Percentiles rank a stretch among this genome's conserved stretches.
phyloP scores from a whole-genome alignment of 2,797 vertebrate species.

The Mus spretus region DNA sequence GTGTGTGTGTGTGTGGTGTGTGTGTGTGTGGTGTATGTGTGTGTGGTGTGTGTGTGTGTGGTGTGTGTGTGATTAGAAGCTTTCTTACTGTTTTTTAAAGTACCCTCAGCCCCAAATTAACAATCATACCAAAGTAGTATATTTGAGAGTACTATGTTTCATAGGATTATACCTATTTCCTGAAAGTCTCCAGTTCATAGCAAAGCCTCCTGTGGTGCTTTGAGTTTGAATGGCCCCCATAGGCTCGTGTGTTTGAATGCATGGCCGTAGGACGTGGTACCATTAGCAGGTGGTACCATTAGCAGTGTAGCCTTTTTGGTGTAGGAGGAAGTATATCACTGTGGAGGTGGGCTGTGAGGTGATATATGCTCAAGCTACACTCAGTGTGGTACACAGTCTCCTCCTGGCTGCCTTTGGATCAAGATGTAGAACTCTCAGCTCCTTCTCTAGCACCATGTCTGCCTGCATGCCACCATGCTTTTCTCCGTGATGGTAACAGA shows the following conservation, averaged over 20 bases:
- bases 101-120: conserved; percentile 19
- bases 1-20: too few relatives aligned
- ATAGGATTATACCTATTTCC: neutral
- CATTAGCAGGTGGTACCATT: too few relatives aligned
- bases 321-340: neutral
- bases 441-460: neutral
- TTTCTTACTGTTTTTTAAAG: neutral
- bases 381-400: neutral
- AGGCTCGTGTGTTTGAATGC: neutral
- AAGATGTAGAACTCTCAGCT: neutral
- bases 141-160: neutral
- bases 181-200: conserved; percentile 33
- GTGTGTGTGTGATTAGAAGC: neutral
- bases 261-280: too few relatives aligned
- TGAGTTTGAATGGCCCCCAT: neutral
- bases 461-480: neutral
- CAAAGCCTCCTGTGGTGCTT: neutral
- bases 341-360: neutral
- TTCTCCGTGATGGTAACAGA: neutral
- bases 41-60: too few relatives aligned
- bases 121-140: neutral
- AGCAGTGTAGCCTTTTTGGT: neutral
- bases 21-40: too few relatives aligned
- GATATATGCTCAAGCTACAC: neutral
- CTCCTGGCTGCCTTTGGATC: neutral